Percentiles rank a stretch among this genome's conserved stretches.
These are phyloP conservation scores for Pipistrellus nathusii DNA, from an alignment of 2,797 vertebrate genomes.

Conservation along the genomic window DNA sequence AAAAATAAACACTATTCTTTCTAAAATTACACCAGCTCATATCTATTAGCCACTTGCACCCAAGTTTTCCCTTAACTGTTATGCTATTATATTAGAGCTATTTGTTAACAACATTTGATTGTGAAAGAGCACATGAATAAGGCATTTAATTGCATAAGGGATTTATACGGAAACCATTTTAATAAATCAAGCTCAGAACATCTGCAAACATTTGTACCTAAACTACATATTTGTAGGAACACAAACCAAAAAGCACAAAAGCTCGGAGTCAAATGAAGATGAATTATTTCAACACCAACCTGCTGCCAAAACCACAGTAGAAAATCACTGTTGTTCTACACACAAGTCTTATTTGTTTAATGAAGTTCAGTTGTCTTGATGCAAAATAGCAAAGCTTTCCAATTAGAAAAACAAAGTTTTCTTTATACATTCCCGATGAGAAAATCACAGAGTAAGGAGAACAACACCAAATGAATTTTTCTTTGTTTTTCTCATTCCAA, in stretches of 20 bases:
- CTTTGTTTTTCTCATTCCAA: slow-evolving; percentile 15
- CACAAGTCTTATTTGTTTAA: slow-evolving; percentile 22
- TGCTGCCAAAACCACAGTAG: background rate
- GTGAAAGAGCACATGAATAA: slow-evolving; percentile 75
- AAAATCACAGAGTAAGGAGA: slow-evolving; percentile 41
- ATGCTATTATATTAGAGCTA: slow-evolving; percentile 61
- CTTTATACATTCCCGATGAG: slow-evolving; percentile 10
- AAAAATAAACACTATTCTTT: background rate
- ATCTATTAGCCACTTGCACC: slow-evolving; percentile 39
- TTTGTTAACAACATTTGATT: slow-evolving; percentile 77
- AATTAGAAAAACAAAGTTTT: background rate
- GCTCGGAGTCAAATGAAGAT: slow-evolving; percentile 52
- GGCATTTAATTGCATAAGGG: slow-evolving; percentile 82
- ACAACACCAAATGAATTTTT: background rate
- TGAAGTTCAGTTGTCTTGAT: background rate
- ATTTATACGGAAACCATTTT: slow-evolving; percentile 77
- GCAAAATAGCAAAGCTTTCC: slow-evolving; percentile 58
- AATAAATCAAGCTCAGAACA: slow-evolving; percentile 79
- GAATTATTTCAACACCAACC: background rate
- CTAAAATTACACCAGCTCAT: background rate
- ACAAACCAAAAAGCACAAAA: slow-evolving; percentile 38
- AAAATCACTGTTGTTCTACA: background rate
- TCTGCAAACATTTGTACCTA: slow-evolving; percentile 75
- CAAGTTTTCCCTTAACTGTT: slow-evolving; percentile 53
- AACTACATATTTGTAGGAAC: slow-evolving; percentile 26